Base-by-base conservation (phyloP, 2,797 vertebrate genomes). In the Luscinia luscinia region DNA sequence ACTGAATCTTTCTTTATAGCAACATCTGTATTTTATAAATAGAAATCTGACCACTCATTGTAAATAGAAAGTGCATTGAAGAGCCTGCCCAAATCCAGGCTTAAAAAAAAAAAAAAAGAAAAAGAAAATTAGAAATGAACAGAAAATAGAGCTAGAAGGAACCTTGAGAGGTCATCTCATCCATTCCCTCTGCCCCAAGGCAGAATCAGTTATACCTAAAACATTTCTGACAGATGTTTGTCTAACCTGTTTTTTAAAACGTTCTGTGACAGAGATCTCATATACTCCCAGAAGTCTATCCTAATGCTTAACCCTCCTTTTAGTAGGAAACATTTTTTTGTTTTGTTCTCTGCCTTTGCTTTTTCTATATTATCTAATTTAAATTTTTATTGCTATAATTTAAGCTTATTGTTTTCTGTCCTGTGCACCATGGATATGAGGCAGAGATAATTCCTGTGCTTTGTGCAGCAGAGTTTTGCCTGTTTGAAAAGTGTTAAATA, bases 181-280 rank as follows among this genome's bases (percentile, higher is more conserved):
- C 58, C 87, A 76, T 88, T 94, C 87, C 62, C 30, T 94, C 79
- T 93, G 76, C 91, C 95, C n/a, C 28, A 81, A 95, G 95, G 95
- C 94, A 96, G 76, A 91, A 81, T 81, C 73, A 91, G 66, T 80
- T 91, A 46, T 84, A 90, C 87, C 83, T 93, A 94, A 96, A 96
- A 76, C 30, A 48, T 84, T 94, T 49, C 74, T 96, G 96, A 95
- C 94, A 96, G 89, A 90, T 88, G 58, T 96, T 95, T 94, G 79
- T 95, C 94, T 94, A 94, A 94, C 76, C 76, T 86, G 73, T 30
- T 90, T 87, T 89, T 64, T 52, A 75, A 94, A 94, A 81, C 22
- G 36, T 32, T 84, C 38, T 84, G 32, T 95, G 94, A 90, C 91
- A 94, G 73, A 88, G 59, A 81, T 88, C 79, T 76, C 58, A 75